phyloP scores from a whole-genome alignment of 2,797 vertebrate genomes.

The Chelmon rostratus region DNA sequence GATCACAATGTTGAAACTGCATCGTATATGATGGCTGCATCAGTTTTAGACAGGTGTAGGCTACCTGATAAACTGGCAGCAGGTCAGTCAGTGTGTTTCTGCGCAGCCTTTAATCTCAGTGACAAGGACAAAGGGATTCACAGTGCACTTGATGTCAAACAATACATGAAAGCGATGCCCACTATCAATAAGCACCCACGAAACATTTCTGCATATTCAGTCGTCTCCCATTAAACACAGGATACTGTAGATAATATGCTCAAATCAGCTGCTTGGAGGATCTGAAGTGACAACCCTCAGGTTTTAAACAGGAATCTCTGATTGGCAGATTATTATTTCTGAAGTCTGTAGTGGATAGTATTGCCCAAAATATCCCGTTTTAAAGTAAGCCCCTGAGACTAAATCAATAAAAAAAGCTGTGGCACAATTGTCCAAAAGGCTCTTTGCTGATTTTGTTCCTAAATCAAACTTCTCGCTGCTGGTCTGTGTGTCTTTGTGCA shows the following conservation, averaged over 20 bases:
- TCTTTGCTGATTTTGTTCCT: slow-evolving; percentile 38
- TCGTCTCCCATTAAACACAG: not conserved
- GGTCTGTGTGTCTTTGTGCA: not conserved
- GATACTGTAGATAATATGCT: not conserved
- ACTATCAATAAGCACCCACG: slow-evolving; percentile 16
- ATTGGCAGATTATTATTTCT: not conserved
- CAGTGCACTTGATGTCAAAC: not conserved
- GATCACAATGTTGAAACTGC: not conserved
- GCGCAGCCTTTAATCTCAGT: slow-evolving; percentile 46
- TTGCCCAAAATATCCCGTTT: not conserved
- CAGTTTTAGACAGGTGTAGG: not conserved
- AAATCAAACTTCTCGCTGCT: slow-evolving; percentile 33
- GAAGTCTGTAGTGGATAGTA: not conserved
- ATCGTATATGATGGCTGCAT: not conserved
- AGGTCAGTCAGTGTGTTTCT: not conserved
- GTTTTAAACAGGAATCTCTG: not conserved
- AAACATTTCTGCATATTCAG: slow-evolving; percentile 13
- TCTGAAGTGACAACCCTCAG: not conserved
- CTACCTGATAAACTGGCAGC: not conserved
- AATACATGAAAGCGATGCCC: slow-evolving; percentile 37
- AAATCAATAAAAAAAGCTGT: too few relatives aligned
- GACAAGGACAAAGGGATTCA: not conserved
- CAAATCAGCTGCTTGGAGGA: not conserved
- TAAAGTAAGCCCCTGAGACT: not conserved
- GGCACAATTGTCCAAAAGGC: too few relatives aligned